Conservation (phyloP, 2,888 invertebrate genomes). For the Hylaea fasciaria region DNA sequence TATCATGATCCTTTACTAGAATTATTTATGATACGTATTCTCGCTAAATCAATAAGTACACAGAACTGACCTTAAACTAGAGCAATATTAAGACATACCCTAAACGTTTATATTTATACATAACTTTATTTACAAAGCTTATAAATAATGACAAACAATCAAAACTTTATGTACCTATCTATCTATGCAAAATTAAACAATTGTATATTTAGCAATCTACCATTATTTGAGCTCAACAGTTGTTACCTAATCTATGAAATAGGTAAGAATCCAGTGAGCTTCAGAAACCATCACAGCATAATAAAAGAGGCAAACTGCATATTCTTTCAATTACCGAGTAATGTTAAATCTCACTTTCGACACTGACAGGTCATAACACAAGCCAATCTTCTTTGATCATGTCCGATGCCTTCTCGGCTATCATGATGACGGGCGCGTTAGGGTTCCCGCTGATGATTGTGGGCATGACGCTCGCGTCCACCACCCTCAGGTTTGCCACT, state of each 20-base stretch:
- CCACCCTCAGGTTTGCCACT: constrained; percentile 90
- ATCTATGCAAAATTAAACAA: not conserved
- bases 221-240: too few relatives aligned
- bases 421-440: constrained; percentile 95
- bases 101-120: constrained; percentile 4
- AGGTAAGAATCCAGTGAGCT: too few relatives aligned
- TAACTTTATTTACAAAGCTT: constrained; percentile 43
- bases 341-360: constrained; percentile 44
- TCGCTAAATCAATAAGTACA: constrained; percentile 20
- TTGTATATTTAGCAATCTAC: constrained; percentile 1
- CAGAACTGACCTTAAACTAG: constrained; percentile 27
- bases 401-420: constrained; percentile 95
- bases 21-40: constrained; percentile 15
- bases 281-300: not conserved
- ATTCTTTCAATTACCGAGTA: constrained; percentile 27
- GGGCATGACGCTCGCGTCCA: constrained; percentile 95
- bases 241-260: too few relatives aligned
- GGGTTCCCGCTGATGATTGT: constrained; percentile 95
- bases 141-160: constrained; percentile 33
- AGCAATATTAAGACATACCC: constrained; percentile 2
- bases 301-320: constrained; percentile 2
- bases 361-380: constrained; percentile 81
- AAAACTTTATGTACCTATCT: too few relatives aligned
- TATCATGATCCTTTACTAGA: constrained; percentile 6
- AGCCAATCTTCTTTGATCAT: constrained; percentile 95